Base-by-base conservation (phyloP, 1,140 invertebrate genomes). In the Himalopsyche phryganea region DNA sequence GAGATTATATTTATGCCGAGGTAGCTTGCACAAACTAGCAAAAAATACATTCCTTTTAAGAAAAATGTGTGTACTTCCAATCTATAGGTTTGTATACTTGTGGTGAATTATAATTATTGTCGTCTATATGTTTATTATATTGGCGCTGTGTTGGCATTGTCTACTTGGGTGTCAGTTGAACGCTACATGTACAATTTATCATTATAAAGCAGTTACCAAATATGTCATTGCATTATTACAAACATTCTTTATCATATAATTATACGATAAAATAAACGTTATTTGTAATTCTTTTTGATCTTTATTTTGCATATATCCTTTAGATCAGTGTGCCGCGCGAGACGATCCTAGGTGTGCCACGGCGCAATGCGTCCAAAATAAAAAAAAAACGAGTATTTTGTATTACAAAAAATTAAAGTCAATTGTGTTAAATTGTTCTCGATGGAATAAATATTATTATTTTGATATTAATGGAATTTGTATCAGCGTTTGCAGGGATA, bases 151-250 rank as follows among this genome's bases (percentile, higher is more conserved):
- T 49, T 45, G 18, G 11, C 44, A 46, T 54, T 54, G 35, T 54
- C n/a, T 32, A 13, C 19, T 14, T 41, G 40, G 6, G 35, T 42
- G 50, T 54, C 23, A 45, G 15, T 54, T 15, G 41, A 38, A 35
- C 28, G 48, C 48, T 61, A 56, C 41, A 49, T 59, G 51, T 59
- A 59, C 52, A 63, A 63, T 47, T 59, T 59, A 40, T 48, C 54
- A 62, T 49, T 40, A 44, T 44, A 47, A 60, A 64, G 53, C 61
- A 56, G 61, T 64, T 64, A 64, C 61, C 61, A 66, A 65, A 63
- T 60, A 65, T 55, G 54, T 66, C 53, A 65, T 56, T 49, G 63
- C 58, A 58, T 54, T 66, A 46, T 48, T 65, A 32, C 58, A 64
- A 44, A 56, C 60, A 46, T 60, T 62, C 55, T 53, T 52, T 66